Percentiles rank a stretch among this genome's conserved stretches.
phyloP scores from a whole-genome alignment of 2,888 invertebrate species.

The Gymnoscelis rufifasciata region DNA sequence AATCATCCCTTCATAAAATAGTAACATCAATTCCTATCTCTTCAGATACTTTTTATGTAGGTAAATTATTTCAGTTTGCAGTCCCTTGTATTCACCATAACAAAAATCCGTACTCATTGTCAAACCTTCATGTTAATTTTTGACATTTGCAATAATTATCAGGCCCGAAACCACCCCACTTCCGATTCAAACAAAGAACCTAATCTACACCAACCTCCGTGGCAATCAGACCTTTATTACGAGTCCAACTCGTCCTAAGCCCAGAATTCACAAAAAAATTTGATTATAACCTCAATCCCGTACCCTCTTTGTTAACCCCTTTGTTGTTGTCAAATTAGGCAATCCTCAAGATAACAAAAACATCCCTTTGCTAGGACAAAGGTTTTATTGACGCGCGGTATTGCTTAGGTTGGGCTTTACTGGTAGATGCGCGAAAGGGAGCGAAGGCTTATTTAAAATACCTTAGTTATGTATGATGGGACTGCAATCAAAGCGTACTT shows the following conservation, averaged over 20 bases:
- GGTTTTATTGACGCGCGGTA: constrained; percentile 72
- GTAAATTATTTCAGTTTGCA: no score
- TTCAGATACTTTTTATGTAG: no score
- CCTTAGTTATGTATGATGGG: no score
- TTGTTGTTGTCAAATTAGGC: constrained; percentile 79
- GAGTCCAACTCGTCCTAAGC: constrained; percentile 18
- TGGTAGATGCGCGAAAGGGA: no score
- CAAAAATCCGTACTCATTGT: not conserved
- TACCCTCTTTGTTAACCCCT: constrained; percentile 52
- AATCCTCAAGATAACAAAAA: constrained; percentile 80
- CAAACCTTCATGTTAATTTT: not conserved
- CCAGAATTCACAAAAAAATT: constrained; percentile 44
- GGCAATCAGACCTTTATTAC: constrained; percentile 22
- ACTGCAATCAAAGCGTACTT: no score
- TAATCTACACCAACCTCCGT: constrained; percentile 15
- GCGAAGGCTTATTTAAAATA: no score
- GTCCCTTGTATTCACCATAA: no score
- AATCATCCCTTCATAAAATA: no score
- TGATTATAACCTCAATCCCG: constrained; percentile 74
- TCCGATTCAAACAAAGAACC: constrained; percentile 17
- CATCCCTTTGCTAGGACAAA: constrained; percentile 74
- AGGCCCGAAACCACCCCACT: not conserved
- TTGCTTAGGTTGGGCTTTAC: constrained; percentile 27
- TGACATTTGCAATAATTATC: constrained; percentile 4
- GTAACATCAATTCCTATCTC: no score